Evolutionary conservation across 2,113 vertebrate genomes (phyloP).

Genomic region (Prunella himalayana): DNA sequence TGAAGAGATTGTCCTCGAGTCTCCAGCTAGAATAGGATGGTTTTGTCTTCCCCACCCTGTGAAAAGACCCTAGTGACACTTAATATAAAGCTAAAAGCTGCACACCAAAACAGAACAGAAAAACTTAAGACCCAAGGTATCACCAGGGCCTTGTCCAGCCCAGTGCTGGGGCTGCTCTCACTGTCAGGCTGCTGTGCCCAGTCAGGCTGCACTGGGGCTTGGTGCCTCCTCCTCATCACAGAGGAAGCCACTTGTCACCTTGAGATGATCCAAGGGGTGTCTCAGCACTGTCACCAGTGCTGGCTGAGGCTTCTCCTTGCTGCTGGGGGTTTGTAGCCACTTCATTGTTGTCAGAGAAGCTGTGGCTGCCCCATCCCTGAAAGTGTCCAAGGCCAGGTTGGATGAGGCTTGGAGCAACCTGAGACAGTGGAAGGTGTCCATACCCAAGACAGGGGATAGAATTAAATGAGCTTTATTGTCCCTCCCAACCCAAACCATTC

Average conservation of each 20-base stretch:
- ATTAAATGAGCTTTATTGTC: neutral
- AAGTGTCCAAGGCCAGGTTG: accelerated
- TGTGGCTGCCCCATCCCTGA: neutral
- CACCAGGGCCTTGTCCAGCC: neutral
- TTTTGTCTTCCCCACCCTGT: neutral
- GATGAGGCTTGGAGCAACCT: neutral
- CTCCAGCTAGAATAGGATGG: neutral
- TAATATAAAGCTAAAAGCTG: neutral
- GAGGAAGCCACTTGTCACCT: accelerated
- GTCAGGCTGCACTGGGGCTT: accelerated
- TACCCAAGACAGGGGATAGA: neutral
- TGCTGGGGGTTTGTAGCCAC: neutral
- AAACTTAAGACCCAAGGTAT: neutral
- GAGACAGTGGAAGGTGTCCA: neutral
- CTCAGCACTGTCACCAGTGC: accelerated
- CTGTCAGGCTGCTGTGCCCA: accelerated
- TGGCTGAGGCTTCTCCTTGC: accelerated
- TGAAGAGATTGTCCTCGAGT: neutral
- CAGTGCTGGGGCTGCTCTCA: neutral
- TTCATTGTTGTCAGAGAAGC: neutral
- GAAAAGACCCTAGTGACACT: neutral
- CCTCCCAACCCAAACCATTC: neutral
- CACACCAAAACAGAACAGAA: neutral
- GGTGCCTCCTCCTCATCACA: neutral
- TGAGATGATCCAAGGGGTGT: accelerated